Evolutionary conservation across 2,113 vertebrate genomes (phyloP), one percentile per base, ranked within the genome.

Genomic region (Cheilinus undulatus): DNA sequence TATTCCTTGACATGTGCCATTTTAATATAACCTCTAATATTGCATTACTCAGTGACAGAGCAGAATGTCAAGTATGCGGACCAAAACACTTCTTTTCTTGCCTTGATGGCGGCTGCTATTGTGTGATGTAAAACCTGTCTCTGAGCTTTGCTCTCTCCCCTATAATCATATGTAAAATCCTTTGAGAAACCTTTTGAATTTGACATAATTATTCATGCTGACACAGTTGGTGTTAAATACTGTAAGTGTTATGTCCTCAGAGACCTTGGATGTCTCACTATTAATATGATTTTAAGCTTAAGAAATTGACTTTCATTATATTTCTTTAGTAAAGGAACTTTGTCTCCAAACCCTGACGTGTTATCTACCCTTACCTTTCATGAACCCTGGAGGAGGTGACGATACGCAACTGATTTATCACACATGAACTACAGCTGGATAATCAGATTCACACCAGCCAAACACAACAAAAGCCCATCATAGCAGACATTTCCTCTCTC

Each of bases 121-220:
- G 23, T 62, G 57, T 57, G 11, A 78, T 48, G 49, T 73, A 63
- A 80, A 74, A 78, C 65, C 34, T 64, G 56, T 66, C 59, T 61
- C 20, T 5, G 26, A 67, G 61, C 53, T 69, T 67, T 71, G 23
- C 63, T 36, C 26, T 70, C 38, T 48, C 32, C 62, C 54, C 30
- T n/a, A 15, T 81, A 87, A 82, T 84, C 60, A 75, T 52, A 79
- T 83, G 46, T 62, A 76, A 87, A 87, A 85, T 68, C 57, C 76
- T 67, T 80, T 49, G 19, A 36, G 60, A 76, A 81, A 78, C 40
- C 70, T 66, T 82, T 75, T 53, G 19, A 69, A 82, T 67, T 38
- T 67, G 5, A 72, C 71, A 71, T 72, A 70, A 69, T 73, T 67
- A 73, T 85, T 81, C 49, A 74, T 60, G 40, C 78, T 58, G 72